Conservation (phyloP, 2,113 vertebrate genomes). For the Leptosomus discolor region DNA sequence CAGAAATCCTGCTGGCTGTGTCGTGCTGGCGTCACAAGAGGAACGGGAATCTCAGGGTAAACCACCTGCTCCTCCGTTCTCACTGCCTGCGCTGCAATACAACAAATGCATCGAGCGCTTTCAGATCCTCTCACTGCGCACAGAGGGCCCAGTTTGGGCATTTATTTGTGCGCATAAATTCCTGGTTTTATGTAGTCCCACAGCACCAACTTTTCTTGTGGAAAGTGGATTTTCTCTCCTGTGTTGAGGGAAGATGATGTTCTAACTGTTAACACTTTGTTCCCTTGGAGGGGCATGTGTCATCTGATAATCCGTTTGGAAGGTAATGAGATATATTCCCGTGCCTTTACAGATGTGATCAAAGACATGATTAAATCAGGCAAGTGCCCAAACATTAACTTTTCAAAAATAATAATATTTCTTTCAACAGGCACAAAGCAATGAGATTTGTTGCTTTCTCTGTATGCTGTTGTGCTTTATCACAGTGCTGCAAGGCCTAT, state of each 20-base stretch:
- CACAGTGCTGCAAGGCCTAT: neutral
- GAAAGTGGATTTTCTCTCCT: neutral
- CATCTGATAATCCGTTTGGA: neutral
- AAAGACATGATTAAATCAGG: neutral
- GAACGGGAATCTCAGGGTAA: neutral
- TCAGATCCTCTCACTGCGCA: neutral
- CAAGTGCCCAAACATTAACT: neutral
- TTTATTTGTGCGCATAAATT: neutral
- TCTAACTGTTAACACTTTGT: neutral
- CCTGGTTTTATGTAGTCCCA: neutral
- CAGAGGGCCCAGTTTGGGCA: neutral
- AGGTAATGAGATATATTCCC: neutral
- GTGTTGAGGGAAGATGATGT: neutral
- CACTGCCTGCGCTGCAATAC: rapidly evolving
- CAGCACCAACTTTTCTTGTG: neutral
- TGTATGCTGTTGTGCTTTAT: neutral
- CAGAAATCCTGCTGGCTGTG: neutral
- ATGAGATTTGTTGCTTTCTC: neutral
- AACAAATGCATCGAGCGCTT: neutral
- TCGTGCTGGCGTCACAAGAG: neutral
- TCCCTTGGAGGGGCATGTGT: neutral
- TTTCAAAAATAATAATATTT: neutral
- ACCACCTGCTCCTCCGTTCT: neutral
- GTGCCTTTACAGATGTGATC: neutral
- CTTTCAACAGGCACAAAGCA: neutral